phyloP scores from a whole-genome alignment of 92 coral and sea anemone genomes.

The Galaxea fascicularis region DNA sequence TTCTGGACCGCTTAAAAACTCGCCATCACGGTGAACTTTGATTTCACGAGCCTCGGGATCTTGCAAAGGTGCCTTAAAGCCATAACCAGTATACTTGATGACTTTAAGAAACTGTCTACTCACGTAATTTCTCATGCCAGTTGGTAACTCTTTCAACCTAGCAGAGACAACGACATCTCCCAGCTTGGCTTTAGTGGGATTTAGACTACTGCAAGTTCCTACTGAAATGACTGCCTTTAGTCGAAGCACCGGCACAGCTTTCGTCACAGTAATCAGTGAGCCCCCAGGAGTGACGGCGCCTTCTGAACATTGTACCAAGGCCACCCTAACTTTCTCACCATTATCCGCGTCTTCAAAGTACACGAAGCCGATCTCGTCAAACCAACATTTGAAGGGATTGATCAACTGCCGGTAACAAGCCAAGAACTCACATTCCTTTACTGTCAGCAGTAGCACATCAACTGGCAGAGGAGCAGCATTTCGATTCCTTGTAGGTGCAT shows the following conservation, averaged over 20 bases:
- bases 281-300: constrained; percentile 33
- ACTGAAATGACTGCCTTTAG: constrained; percentile 51
- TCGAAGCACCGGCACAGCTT: constrained; percentile 28
- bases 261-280: constrained; percentile 22
- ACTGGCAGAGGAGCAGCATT: constrained; percentile 15
- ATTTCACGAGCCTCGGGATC: constrained; percentile 15
- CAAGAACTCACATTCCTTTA: constrained; percentile 45
- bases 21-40: constrained; percentile 40
- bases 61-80: constrained; percentile 49
- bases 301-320: constrained; percentile 41
- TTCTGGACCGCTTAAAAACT: constrained; percentile 61
- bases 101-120: constrained; percentile 41
- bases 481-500: background rate
- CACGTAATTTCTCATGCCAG: constrained; percentile 27
- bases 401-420: constrained; percentile 23
- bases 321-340: constrained; percentile 37
- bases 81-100: constrained; percentile 33
- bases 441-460: constrained; percentile 47
- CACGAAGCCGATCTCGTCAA: background rate
- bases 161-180: constrained; percentile 60
- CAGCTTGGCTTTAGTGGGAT: constrained; percentile 42
- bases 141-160: constrained; percentile 29
- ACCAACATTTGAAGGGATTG: background rate
- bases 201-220: constrained; percentile 45
- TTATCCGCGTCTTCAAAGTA: constrained; percentile 46